phyloP scores from a whole-genome alignment of 92 coral and sea anemone genomes.

The Palythoa grandis region DNA sequence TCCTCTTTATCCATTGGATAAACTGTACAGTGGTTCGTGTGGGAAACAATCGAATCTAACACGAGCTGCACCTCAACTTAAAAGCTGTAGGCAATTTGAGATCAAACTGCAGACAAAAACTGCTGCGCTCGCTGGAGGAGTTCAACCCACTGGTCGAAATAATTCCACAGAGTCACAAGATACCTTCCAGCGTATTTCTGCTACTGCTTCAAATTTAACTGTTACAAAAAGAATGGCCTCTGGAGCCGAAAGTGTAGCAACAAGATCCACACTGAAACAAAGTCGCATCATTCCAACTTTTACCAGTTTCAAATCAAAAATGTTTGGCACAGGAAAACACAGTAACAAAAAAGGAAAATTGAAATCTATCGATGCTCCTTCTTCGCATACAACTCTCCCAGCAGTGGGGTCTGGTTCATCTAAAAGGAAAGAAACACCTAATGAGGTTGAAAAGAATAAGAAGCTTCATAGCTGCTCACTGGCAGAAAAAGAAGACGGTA shows the following conservation, averaged over 20 bases:
- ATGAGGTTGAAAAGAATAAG: background rate
- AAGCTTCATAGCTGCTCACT: background rate
- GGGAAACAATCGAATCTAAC: conserved; percentile 75
- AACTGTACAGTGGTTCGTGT: conserved; percentile 67
- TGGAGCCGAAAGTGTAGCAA: background rate
- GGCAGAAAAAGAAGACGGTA: background rate
- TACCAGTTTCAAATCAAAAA: conserved; percentile 23
- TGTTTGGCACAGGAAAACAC: background rate
- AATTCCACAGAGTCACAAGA: background rate
- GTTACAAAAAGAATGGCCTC: background rate
- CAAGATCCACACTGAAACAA: background rate
- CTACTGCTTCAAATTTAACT: background rate
- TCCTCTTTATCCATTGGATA: conserved; percentile 74
- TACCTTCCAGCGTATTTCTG: background rate
- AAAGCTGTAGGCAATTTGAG: conserved; percentile 60
- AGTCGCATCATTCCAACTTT: conserved; percentile 26
- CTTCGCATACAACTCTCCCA: background rate
- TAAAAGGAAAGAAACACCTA: conserved; percentile 13
- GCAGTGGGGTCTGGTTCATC: background rate
- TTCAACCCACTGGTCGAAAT: background rate
- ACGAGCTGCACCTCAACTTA: conserved; percentile 53
- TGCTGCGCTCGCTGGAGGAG: background rate
- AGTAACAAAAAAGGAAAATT: background rate
- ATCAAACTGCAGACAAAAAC: background rate
- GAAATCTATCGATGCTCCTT: background rate